Evolutionary conservation across 2,797 vertebrate species (phyloP), one percentile per base, ranked within the genome.

Genomic region (Pipistrellus pipistrellus): DNA sequence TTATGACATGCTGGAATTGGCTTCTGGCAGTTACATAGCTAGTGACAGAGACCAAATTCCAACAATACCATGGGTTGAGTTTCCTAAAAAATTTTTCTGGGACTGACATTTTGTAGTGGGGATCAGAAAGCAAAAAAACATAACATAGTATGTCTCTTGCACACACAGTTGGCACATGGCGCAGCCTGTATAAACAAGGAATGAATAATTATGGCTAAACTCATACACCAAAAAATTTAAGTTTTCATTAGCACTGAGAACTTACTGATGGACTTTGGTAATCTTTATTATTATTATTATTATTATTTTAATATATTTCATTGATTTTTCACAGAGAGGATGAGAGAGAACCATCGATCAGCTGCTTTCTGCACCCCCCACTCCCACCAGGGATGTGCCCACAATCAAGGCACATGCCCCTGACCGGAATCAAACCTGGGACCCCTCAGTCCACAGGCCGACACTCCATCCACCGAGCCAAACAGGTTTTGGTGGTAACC

Each of bases 61-160:
- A 94, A 87, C 25, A 84, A 66, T 59, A 93, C 17, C 80, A 82
- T 66, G 3, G 20, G 9, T 48, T 44, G 18, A 57, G 15, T 84
- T 80, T 89, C 44, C 81, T 86, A 86, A 75, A 94, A 93, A 66
- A 5, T 8, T 62, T 95, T 93, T 76, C 66, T 86, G 48, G 53
- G 46, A 85, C 10, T 53, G 44, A 95, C 12, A 86, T 83, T 95
- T 91, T 71, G 57, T 6, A 82, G 68, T 68, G 48, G 46, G 46
- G 41, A 93, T 41, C 53, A 88, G 75, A 93, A 88, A 84, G 53
- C 46, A 85, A 88, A 35, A 44, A 93, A 85, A 92, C 30, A 41
- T 62, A 73, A 41, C 44, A 48, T 5, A 53, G 3, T 66, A 53
- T 38, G 9, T 86, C 44, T 93, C 30, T 44, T 73, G 3, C 66